Evolutionary conservation across 2,797 vertebrate species (phyloP), one percentile per base, ranked within the genome.

Genomic region (Aldrovandia affinis): DNA sequence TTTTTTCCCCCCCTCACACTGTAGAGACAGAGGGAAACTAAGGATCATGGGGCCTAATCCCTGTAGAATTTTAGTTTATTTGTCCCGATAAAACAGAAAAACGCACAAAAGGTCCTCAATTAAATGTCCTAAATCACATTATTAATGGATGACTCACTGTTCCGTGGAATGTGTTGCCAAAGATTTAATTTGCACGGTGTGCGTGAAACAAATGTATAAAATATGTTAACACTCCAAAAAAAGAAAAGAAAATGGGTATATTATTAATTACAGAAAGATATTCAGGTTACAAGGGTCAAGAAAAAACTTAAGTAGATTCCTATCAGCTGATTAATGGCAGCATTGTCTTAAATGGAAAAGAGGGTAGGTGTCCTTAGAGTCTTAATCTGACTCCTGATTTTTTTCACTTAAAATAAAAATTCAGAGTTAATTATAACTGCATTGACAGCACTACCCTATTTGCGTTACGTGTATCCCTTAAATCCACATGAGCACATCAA

Each of bases 51-150:
- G 81, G 33, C 84, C 47, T 90, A 86, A 91, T 94, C 83, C 86
- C 88, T 90, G 86, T 86, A 81, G 87, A 90, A 92, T 93, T 88
- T 86, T 89, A 90, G 91, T 90, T 88, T 85, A 88, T 70, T 89
- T 92, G 85, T 86, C 52, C 42, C 47, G 59, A 82, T 78, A 68
- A 82, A n/a, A 78, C 44, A 39, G 57, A 79, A 81, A 82, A 68
- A 36, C 44, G n/a, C 50, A 22, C n/a, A 15, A 52, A 39, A 5
- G 9, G 15, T 36, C 82, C 39, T 54, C 30, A 78, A 73, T 70
- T 81, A 25, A 55, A 30, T 52, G 57, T 84, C 6, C 22, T 65
- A 22, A 28, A 80, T 50, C n/a, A 42, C 9, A 39, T 63, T 25
- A 28, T 84, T 54, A 44, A 80, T 59, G 39, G 57, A 65, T 79